phyloP scores from a whole-genome alignment of 2,888 invertebrate genomes.

The Agapostemon virescens region DNA sequence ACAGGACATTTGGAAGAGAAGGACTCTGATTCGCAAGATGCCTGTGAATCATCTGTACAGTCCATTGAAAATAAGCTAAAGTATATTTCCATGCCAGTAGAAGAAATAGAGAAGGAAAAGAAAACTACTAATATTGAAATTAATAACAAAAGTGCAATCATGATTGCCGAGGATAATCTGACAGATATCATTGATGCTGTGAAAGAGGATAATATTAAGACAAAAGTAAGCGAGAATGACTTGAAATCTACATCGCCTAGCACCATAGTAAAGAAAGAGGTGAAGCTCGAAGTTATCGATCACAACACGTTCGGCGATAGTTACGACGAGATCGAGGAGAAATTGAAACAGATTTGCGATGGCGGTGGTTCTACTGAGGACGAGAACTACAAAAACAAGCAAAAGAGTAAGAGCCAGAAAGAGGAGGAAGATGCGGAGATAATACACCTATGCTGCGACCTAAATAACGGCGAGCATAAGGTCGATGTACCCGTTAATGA shows the following conservation, averaged over 20 bases:
- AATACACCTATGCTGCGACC: constrained; percentile 10
- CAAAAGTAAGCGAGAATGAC: constrained; percentile 12
- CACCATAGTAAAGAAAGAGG: constrained; percentile 58
- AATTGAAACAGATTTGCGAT: constrained; percentile 69
- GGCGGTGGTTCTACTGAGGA: constrained; percentile 53
- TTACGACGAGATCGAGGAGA: constrained; percentile 75
- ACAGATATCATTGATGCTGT: constrained; percentile 14
- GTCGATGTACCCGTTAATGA: constrained; percentile 3
- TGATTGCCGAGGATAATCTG: constrained; percentile 49
- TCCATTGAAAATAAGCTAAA: constrained; percentile 1
- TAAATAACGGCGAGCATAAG: constrained; percentile 16
- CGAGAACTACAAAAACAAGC: constrained; percentile 27
- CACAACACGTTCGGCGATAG: constrained; percentile 59
- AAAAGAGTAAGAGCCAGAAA: constrained; percentile 15
- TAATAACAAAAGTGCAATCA: constrained; percentile 60
- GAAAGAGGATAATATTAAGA: constrained; percentile 16
- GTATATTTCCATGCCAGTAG: constrained; percentile 6
- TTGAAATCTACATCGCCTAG: neutral
- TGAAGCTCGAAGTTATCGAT: constrained; percentile 62
- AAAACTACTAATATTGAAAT: constrained; percentile 31
- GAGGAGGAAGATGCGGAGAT: constrained; percentile 5
- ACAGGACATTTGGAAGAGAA: constrained; percentile 50
- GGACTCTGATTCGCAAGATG: constrained; percentile 48
- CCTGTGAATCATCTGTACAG: constrained; percentile 29
- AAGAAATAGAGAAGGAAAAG: constrained; percentile 2